Evolutionary conservation across 2,113 vertebrate species (phyloP).

Genomic region (Lipophrys pholis): DNA sequence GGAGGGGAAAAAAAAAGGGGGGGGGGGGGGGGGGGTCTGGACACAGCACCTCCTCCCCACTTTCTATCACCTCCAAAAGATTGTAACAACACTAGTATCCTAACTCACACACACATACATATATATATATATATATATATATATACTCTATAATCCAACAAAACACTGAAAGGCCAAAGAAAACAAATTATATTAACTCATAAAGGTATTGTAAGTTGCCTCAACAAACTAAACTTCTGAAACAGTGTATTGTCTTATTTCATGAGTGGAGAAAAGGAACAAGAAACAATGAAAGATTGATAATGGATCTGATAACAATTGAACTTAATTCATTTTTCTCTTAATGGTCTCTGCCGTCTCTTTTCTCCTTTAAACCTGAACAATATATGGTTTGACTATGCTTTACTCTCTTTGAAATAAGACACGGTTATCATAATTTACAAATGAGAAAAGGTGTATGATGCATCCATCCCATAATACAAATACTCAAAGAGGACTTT

Average conservation of each 20-base stretch:
- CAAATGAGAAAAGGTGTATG: too few species aligned
- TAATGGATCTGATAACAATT: too few species aligned
- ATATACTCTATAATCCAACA: constrained; percentile 27
- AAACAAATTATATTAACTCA: neutral
- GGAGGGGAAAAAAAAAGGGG: too few species aligned
- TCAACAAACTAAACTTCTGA: neutral
- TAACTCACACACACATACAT: constrained; percentile 22
- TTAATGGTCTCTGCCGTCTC: too few species aligned
- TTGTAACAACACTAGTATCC: constrained; percentile 45
- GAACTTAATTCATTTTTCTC: too few species aligned
- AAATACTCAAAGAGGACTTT: neutral
- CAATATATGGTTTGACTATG: too few species aligned
- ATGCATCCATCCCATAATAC: too few species aligned
- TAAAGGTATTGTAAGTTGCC: constrained; percentile 7
- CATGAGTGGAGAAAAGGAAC: neutral
- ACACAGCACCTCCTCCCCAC: constrained; percentile 35
- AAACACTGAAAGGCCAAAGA: neutral
- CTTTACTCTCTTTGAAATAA: too few species aligned
- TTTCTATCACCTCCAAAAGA: constrained; percentile 50
- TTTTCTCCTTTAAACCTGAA: too few species aligned
- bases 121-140: too few species aligned
- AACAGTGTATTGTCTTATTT: constrained; percentile 8
- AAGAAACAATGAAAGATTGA: too few species aligned
- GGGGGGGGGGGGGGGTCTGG: constrained; percentile 57
- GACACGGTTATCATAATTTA: too few species aligned